These are phyloP conservation scores for Tachuris rubrigastra DNA, from an alignment of 2,113 vertebrate species.

Conservation along the genomic window DNA sequence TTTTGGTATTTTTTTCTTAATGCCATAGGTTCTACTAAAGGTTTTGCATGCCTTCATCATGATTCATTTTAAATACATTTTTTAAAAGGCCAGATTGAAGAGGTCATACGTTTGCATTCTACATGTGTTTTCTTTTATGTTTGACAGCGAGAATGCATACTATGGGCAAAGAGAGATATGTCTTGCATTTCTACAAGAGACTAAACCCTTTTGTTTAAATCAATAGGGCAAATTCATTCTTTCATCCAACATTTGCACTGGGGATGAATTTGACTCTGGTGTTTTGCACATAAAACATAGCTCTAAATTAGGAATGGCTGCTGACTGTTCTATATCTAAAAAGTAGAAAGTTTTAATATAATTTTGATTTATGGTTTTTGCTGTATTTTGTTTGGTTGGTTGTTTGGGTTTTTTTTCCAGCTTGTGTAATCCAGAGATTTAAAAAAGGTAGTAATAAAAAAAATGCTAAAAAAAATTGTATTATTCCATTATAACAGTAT, in stretches of 20 bases:
- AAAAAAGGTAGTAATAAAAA: background rate
- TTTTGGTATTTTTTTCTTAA: background rate
- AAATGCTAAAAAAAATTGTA: background rate
- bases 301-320: background rate
- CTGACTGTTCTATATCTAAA: background rate
- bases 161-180: background rate
- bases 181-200: background rate
- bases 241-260: background rate
- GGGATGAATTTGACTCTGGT: background rate
- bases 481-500: background rate
- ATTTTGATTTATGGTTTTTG: background rate
- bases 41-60: background rate
- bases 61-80: background rate
- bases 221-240: background rate
- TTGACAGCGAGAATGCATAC: background rate
- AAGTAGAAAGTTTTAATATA: background rate
- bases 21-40: background rate
- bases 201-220: constrained; percentile 3
- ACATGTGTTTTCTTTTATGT: background rate
- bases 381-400: no score
- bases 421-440: background rate
- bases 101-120: background rate
- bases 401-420: background rate
- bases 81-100: background rate
- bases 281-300: background rate